Percentiles rank a stretch among this genome's conserved stretches.
Conservation (phyloP, 2,888 invertebrate genomes). For the Lottia gigantea region DNA sequence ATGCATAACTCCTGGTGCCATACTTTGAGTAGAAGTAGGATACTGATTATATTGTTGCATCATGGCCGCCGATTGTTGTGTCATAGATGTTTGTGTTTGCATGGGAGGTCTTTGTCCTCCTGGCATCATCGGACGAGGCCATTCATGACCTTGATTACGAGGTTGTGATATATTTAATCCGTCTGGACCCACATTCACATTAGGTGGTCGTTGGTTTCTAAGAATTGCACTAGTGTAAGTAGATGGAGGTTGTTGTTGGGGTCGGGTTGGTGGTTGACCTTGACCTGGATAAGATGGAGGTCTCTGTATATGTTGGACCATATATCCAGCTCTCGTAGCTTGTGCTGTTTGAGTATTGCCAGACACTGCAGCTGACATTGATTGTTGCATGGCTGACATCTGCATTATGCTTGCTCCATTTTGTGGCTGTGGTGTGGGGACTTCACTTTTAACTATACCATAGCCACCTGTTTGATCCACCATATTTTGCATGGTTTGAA, state of each 20-base stretch:
- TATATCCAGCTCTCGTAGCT: conserved; percentile 28
- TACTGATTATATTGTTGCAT: conserved; percentile 11
- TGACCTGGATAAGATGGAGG: conserved; percentile 44
- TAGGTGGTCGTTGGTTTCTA: conserved; percentile 73
- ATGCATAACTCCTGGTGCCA: conserved; percentile 18
- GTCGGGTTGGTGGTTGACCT: conserved; percentile 28
- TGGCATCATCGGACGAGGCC: conserved; percentile 70
- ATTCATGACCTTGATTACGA: conserved; percentile 71
- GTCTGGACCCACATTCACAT: conserved; percentile 74
- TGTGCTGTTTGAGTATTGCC: conserved; percentile 3
- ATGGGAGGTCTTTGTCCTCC: conserved; percentile 12
- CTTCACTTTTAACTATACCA: conserved; percentile 54
- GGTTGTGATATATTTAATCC: conserved; percentile 69
- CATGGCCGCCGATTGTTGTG: conserved; percentile 15
- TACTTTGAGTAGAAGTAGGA: background rate
- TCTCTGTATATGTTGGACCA: conserved; percentile 42
- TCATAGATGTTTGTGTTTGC: background rate
- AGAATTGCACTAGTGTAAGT: conserved; percentile 64
- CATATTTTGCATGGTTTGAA: conserved; percentile 67
- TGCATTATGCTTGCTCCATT: conserved; percentile 47
- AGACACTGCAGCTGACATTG: conserved; percentile 32
- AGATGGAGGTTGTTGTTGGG: conserved; percentile 23
- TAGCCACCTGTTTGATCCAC: conserved; percentile 71
- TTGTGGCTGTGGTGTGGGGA: conserved; percentile 40
- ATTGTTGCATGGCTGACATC: conserved; percentile 52